Conservation (phyloP, 1,140 invertebrate genomes). For the Pemphigus obesinymphae region DNA sequence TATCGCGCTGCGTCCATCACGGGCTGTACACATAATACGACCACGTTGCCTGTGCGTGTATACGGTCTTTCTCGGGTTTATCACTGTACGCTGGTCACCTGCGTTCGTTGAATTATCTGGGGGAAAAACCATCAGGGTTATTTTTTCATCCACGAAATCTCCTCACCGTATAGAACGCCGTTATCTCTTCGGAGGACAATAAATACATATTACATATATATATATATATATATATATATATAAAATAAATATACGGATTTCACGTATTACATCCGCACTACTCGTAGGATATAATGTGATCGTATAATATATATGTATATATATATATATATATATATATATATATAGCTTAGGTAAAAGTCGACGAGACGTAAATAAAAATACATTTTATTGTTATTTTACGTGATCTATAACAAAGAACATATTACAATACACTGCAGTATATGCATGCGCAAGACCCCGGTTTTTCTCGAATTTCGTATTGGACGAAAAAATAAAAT, state of each 20-base stretch:
- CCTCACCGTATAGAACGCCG: background rate
- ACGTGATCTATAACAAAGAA: too few species aligned
- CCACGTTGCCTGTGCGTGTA: background rate
- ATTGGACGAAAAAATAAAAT: too few species aligned
- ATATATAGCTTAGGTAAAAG: too few species aligned
- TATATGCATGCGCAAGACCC: too few species aligned
- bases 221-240: too few species aligned
- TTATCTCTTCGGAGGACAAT: background rate
- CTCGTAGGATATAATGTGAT: background rate
- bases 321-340: too few species aligned
- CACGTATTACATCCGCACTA: background rate
- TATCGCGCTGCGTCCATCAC: background rate
- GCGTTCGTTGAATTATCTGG: background rate
- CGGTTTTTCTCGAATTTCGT: too few species aligned
- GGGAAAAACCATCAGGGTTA: background rate
- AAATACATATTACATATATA: too few species aligned
- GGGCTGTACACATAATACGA: background rate
- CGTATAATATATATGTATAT: too few species aligned
- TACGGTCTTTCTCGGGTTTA: background rate
- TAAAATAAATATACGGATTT: background rate
- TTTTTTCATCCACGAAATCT: background rate
- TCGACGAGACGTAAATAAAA: too few species aligned
- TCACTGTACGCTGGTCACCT: background rate
- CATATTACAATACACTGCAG: too few species aligned
- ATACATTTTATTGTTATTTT: too few species aligned